Conservation (phyloP, 2,888 invertebrate genomes). For the Pinctada fucata region DNA sequence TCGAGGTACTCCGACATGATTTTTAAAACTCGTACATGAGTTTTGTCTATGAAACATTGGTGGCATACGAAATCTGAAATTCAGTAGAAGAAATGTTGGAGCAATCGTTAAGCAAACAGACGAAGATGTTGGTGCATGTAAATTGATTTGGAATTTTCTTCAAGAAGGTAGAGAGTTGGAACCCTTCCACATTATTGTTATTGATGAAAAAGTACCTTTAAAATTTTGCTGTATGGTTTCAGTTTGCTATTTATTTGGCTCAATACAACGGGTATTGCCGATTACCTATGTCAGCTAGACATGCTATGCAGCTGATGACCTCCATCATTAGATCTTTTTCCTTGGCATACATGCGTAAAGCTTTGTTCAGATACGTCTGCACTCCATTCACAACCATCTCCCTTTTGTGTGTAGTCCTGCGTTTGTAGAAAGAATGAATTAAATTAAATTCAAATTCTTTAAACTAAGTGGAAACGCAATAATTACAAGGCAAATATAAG, state of each 20-base stretch:
- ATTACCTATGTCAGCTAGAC: conserved; percentile 68
- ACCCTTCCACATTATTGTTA: no score
- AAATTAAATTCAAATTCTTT: not conserved
- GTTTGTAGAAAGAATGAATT: conserved; percentile 8
- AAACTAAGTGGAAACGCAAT: not conserved
- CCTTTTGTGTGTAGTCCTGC: conserved; percentile 51
- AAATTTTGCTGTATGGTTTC: no score
- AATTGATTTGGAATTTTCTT: no score
- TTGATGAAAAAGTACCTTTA: not conserved
- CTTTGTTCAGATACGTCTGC: conserved; percentile 46
- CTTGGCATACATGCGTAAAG: conserved; percentile 47
- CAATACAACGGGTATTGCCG: no score
- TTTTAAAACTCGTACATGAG: conserved; percentile 56
- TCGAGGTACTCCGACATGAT: conserved; percentile 55
- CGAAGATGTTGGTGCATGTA: no score
- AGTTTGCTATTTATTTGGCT: no score
- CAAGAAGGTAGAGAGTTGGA: no score
- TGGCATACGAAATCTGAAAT: conserved; percentile 59
- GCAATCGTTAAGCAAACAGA: no score
- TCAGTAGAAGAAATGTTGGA: not conserved
- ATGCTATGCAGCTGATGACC: conserved; percentile 64
- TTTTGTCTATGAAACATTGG: conserved; percentile 63
- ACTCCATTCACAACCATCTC: conserved; percentile 53
- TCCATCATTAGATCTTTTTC: conserved; percentile 60
- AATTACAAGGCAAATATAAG: no score